Evolutionary conservation across 2,888 invertebrate genomes (phyloP), one percentile per base, ranked within the genome.

Genomic region (Drosophila meridionalis): DNA sequence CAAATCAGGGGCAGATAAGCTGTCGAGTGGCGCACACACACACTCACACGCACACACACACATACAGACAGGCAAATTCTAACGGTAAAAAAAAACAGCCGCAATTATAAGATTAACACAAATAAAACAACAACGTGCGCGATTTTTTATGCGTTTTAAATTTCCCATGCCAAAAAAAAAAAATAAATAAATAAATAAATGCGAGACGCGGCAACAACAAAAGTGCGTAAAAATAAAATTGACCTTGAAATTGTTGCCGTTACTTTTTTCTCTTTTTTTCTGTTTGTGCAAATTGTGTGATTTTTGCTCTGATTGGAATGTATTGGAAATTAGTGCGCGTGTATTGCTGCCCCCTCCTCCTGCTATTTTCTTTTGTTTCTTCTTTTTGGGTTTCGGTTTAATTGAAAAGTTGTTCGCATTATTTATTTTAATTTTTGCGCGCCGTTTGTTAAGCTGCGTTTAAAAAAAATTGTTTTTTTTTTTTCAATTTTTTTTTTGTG

Each of bases 91-190:
- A n/a, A 83, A 84, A 89, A 84, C 68, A 76, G 82, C 68, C 69
- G 78, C 87, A 89, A 85, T 89, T 86, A 87, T 89, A 85, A 89
- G 90, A 86, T 86, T 89, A 87, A 85, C 76, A 76, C 73, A 82
- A 74, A 80, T 59, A 79, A 64, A 73, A 69, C 28, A 73, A 69
- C 28, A 72, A 48, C 45, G 45, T 30, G 61, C 56, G 65, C 48
- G 61, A 58, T 60, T 76, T 79, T 86, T 90, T 86, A 86, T 88
- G 90, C 86, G 88, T 88, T 89, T 86, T 89, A 86, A 90, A 86
- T 86, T 90, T 90, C 87, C 73, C 74, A 78, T 69, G 75, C 75
- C 79, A 82, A 78, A 43, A 83, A 73, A 48, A n/a, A n/a, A 47
- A 20, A 1, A 20, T 1, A 20, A 20, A 20, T 20, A 20, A 20